Evolutionary conservation across 2,797 vertebrate genomes (phyloP).

Genomic region (Kryptolebias ocellatus): DNA sequence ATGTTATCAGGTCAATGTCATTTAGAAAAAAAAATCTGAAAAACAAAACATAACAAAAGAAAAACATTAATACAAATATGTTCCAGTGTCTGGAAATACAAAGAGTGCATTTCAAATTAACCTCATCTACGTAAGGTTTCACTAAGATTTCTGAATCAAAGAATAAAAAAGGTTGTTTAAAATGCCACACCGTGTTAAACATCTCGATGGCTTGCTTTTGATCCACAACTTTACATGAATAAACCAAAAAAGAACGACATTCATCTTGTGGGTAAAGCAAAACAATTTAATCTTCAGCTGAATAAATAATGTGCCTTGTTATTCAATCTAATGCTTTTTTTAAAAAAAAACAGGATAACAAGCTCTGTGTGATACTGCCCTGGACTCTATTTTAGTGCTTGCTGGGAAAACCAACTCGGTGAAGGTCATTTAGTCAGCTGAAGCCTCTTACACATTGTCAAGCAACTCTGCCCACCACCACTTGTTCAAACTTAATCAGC

Average conservation of each 20-base stretch:
- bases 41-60: not conserved
- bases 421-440: slow-evolving; percentile 62
- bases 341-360: slow-evolving; percentile 21
- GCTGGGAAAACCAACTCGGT: slow-evolving; percentile 46
- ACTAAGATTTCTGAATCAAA: slow-evolving; percentile 1
- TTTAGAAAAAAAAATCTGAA: not conserved
- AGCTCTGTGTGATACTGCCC: slow-evolving; percentile 17
- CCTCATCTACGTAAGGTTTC: slow-evolving; percentile 15
- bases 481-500: slow-evolving; percentile 57
- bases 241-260: not conserved
- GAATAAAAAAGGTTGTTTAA: too few relatives aligned
- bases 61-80: not conserved
- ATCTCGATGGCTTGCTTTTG: not conserved
- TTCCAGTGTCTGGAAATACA: slow-evolving; percentile 8
- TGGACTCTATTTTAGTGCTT: slow-evolving; percentile 33
- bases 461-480: slow-evolving; percentile 19
- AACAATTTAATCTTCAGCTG: slow-evolving; percentile 11
- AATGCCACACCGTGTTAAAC: not conserved
- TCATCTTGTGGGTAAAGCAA: slow-evolving; percentile 1
- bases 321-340: slow-evolving; percentile 30
- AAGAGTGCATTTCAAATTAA: slow-evolving; percentile 27
- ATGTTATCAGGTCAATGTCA: slow-evolving; percentile 6
- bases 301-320: slow-evolving; percentile 33
- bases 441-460: slow-evolving; percentile 58
- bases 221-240: slow-evolving; percentile 10